Conservation (phyloP, 2,888 invertebrate genomes). For the Drosophila recens region DNA sequence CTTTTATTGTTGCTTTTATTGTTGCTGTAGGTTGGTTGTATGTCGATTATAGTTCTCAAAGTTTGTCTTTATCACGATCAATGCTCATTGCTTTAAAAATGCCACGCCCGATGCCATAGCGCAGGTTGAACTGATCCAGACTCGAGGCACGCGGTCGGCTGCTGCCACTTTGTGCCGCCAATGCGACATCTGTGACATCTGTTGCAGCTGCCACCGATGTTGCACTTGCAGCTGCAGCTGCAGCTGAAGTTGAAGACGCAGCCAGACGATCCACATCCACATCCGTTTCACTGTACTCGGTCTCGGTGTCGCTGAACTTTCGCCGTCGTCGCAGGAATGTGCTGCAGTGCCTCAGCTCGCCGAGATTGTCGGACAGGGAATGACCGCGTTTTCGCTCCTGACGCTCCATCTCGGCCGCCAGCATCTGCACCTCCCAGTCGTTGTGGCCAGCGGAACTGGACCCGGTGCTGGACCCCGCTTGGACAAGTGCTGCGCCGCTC, state of each 20-base stretch:
- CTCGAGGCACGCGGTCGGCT: slow-evolving; percentile 83
- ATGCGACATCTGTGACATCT: slow-evolving; percentile 9
- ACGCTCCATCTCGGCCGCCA: slow-evolving; percentile 90
- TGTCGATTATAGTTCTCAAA: slow-evolving; percentile 83
- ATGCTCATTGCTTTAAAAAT: slow-evolving; percentile 85
- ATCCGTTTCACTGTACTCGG: slow-evolving; percentile 84
- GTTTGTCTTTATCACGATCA: slow-evolving; percentile 85
- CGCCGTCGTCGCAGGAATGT: slow-evolving; percentile 77
- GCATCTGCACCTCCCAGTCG: slow-evolving; percentile 92
- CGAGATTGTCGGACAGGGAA: slow-evolving; percentile 80
- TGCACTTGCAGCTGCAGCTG: background rate
- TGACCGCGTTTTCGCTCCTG: slow-evolving; percentile 85
- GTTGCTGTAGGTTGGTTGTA: background rate
- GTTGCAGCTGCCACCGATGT: background rate
- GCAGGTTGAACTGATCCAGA: slow-evolving; percentile 84
- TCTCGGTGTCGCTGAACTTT: slow-evolving; percentile 84
- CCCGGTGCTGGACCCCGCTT: slow-evolving; percentile 4
- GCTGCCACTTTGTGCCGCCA: slow-evolving; percentile 33
- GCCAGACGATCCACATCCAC: slow-evolving; percentile 63
- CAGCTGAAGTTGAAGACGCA: background rate
- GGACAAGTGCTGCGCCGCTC: slow-evolving; percentile 49
- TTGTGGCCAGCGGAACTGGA: slow-evolving; percentile 77
- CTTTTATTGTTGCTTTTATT: slow-evolving; percentile 24
- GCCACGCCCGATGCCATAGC: slow-evolving; percentile 81
- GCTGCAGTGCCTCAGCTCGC: slow-evolving; percentile 75